These are phyloP conservation scores for Ginglymostoma cirratum DNA, from an alignment of 2,113 vertebrate species.

Conservation along the genomic window DNA sequence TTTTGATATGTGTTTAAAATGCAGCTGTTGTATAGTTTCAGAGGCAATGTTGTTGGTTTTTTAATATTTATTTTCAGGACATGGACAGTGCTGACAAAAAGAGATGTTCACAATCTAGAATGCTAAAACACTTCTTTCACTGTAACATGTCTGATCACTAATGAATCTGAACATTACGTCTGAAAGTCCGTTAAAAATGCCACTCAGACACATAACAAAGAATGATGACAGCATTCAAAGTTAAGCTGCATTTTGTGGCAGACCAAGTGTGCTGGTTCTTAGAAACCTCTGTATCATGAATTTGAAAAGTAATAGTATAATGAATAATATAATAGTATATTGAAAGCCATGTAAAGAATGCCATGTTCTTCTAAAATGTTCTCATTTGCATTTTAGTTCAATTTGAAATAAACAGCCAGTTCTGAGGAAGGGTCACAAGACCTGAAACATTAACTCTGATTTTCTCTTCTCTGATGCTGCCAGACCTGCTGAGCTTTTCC, in stretches of 20 bases:
- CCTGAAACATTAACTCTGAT: too few species aligned
- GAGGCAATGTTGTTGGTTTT: not conserved
- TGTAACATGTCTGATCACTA: not conserved
- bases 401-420: not conserved
- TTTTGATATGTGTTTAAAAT: not conserved
- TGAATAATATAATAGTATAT: too few species aligned
- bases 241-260: not conserved
- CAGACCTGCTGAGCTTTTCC: too few species aligned
- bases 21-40: not conserved
- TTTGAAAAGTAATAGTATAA: not conserved
- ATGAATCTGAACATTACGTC: not conserved
- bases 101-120: not conserved
- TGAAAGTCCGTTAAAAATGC: not conserved
- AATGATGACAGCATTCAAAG: not conserved
- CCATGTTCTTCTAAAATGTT: not conserved
- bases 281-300: not conserved
- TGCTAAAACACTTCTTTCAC: not conserved
- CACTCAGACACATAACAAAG: not conserved
- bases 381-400: not conserved
- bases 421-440: too few species aligned
- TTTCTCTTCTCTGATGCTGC: too few species aligned
- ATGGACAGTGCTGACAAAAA: not conserved
- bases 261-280: not conserved
- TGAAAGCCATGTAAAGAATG: not conserved
- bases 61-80: not conserved